These are phyloP conservation scores for Aix galericulata DNA, from an alignment of 2,113 vertebrate species.

Conservation along the genomic window DNA sequence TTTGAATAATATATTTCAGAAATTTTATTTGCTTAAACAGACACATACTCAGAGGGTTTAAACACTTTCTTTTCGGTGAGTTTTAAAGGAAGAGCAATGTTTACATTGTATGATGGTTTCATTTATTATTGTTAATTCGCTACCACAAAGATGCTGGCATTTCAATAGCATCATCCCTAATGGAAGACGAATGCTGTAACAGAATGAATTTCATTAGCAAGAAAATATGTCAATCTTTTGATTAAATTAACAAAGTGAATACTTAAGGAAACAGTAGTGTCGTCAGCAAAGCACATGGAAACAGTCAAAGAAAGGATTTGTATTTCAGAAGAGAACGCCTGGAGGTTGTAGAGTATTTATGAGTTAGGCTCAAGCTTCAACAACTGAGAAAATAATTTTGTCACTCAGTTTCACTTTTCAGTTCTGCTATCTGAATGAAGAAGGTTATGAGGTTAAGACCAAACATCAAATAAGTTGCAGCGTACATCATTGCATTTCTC, in stretches of 20 bases:
- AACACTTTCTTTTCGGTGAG: neutral
- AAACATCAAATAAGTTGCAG: neutral
- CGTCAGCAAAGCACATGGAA: neutral
- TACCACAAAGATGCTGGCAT: neutral
- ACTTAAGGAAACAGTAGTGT: neutral
- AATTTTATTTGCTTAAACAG: neutral
- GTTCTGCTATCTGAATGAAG: neutral
- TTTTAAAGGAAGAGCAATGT: neutral
- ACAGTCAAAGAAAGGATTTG: neutral
- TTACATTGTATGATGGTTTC: neutral
- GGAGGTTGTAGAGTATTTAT: neutral
- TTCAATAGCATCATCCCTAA: neutral
- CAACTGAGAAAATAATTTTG: conserved; percentile 10
- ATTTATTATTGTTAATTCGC: neutral
- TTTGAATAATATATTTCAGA: neutral
- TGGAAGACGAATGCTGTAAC: neutral
- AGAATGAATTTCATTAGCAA: neutral
- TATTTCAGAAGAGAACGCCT: conserved; percentile 10
- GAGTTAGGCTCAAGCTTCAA: neutral
- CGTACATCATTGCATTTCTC: neutral
- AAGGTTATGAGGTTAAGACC: neutral
- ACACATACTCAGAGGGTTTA: neutral
- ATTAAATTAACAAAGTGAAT: neutral
- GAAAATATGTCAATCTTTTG: neutral
- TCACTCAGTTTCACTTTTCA: neutral